Evolutionary conservation across 2,888 invertebrate genomes (phyloP).

Genomic region (Sabellastarte sp.): DNA sequence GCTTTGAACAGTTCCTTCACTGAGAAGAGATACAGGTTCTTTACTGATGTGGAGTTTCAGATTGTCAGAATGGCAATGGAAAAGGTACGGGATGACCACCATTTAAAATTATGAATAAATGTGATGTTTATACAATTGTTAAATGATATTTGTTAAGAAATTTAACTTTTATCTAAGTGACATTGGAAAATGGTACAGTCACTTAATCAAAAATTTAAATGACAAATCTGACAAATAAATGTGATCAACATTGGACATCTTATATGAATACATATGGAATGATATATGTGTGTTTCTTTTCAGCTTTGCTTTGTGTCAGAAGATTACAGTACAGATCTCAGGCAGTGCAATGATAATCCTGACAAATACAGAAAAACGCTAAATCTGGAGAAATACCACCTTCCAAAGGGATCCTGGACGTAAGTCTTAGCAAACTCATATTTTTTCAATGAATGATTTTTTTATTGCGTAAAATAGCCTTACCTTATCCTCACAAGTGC

Average conservation of each 20-base stretch:
- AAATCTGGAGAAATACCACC: slow-evolving; percentile 38
- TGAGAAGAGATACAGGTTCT: slow-evolving; percentile 58
- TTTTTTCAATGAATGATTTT: too few species aligned
- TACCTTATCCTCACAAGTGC: too few species aligned
- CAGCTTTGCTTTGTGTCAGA: slow-evolving; percentile 61
- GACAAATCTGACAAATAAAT: too few species aligned
- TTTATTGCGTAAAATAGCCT: too few species aligned
- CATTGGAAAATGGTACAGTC: too few species aligned
- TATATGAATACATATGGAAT: too few species aligned
- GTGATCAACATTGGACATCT: too few species aligned
- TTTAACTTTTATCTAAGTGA: not conserved
- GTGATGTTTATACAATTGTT: slow-evolving; percentile 2
- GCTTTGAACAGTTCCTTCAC: slow-evolving; percentile 59
- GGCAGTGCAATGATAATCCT: slow-evolving; percentile 53
- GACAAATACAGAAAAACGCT: slow-evolving; percentile 42
- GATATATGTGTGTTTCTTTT: too few species aligned
- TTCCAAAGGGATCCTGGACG: slow-evolving; percentile 49
- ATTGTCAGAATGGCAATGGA: slow-evolving; percentile 62
- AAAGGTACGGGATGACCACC: slow-evolving; percentile 57
- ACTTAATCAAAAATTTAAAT: too few species aligned
- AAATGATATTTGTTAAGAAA: not conserved
- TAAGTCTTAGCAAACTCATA: too few species aligned
- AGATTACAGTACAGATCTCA: slow-evolving; percentile 59
- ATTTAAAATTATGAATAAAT: not conserved
- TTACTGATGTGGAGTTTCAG: slow-evolving; percentile 60